phyloP scores from a whole-genome alignment of 2,113 vertebrate species.

The Cebus imitator region DNA sequence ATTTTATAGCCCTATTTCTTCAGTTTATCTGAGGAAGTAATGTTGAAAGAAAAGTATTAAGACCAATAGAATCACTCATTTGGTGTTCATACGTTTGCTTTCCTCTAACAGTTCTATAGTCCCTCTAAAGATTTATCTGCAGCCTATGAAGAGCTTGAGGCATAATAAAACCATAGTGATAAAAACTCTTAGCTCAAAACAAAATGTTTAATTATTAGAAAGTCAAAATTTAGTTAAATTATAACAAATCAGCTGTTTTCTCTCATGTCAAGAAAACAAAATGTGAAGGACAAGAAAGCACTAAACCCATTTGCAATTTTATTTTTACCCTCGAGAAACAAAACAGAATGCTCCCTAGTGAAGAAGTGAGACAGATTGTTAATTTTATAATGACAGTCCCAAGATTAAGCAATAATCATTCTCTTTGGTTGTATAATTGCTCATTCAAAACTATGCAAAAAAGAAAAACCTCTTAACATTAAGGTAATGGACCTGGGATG shows the following conservation, averaged over 20 bases:
- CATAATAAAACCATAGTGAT: not conserved
- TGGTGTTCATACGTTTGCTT: not conserved
- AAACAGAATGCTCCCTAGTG: not conserved
- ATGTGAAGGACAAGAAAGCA: conserved; percentile 6
- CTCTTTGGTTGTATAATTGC: conserved; percentile 1
- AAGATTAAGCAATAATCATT: conserved; percentile 56
- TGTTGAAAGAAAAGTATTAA: not conserved
- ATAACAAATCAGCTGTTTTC: not conserved
- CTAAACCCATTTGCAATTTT: conserved; percentile 45
- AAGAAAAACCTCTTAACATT: conserved; percentile 33
- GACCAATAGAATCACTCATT: not conserved
- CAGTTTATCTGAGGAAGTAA: not conserved
- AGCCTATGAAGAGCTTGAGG: not conserved
- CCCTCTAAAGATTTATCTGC: not conserved
- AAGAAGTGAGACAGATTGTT: conserved; percentile 32
- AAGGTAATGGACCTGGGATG: not conserved
- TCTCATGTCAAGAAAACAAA: not conserved
- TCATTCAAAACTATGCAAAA: conserved; percentile 58
- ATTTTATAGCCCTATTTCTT: not conserved
- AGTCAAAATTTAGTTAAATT: conserved; percentile 32
- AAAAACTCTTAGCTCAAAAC: not conserved
- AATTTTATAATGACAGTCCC: conserved; percentile 61
- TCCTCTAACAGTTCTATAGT: not conserved
- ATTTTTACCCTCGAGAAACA: conserved; percentile 59
- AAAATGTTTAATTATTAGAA: conserved; percentile 55